Evolutionary conservation across 2,888 invertebrate genomes (phyloP), one percentile per base, ranked within the genome.

Genomic region (Cerastis rubricosa): DNA sequence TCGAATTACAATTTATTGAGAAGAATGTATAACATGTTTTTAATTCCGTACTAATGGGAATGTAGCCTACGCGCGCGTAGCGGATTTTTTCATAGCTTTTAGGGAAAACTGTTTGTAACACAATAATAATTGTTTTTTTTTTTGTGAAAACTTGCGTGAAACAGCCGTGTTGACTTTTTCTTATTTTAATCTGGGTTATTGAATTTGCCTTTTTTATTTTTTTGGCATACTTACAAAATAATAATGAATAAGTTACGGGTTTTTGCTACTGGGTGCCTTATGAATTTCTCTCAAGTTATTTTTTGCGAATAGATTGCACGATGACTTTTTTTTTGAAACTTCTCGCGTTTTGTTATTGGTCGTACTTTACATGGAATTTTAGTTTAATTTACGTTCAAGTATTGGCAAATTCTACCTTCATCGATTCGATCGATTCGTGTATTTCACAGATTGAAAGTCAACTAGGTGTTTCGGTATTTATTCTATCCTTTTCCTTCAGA

Each of bases 1-100:
- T 84, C 59, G 87, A 88, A 89, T 88, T 87, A 85, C 68, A 83
- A 85, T 85, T 85, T 84, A 79, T 84, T 76, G 57, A 59, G 68
- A 61, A 67, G 83, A 85, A 83, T 84, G 83, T 82, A 40, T 59
- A 80, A 81, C 73, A 76, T 82, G 40, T 78, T 82, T 78, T 74
- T 79, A 75, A 78, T 80, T 66, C 76, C 59, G 47, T 73, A 63
- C 54, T 74, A 76, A 80, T 84, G 59, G 73, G 40, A 76, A 74
- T 77, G 67, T 78, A 68, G 67, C 57, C 75, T 87, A 89, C 81
- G 86, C 29, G 54, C 22, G 66, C 80, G 82, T 73, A 85, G 85
- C 84, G 69, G 40, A 65, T 40, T 64, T 72, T 76, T 81, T 86
- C 78, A 86, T 87, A 83, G 86, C 71, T 71, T 67, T 80, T 59